Percentiles rank a stretch among this genome's conserved stretches.
These are phyloP conservation scores for Oreochromis spilurus DNA, from an alignment of 2,113 vertebrate genomes.

Conservation along the genomic window DNA sequence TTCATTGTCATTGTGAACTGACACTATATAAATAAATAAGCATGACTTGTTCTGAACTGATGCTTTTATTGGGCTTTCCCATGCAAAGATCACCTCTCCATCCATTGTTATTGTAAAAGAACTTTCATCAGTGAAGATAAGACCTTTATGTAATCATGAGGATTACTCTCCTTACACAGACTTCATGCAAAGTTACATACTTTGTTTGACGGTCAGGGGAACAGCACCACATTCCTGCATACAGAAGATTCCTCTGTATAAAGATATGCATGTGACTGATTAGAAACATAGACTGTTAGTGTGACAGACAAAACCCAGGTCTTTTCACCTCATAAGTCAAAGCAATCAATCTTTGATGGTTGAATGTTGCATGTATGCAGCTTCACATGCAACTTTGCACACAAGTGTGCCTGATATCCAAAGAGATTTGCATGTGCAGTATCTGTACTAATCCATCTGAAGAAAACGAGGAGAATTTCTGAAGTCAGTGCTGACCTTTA, in stretches of 20 bases:
- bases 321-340: conserved; percentile 2
- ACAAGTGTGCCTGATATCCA: neutral
- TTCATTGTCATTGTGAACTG: neutral
- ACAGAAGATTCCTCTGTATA: neutral
- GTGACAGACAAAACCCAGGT: conserved; percentile 31
- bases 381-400: neutral
- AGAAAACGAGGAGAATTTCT: neutral
- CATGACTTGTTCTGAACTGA: neutral
- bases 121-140: neutral
- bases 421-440: neutral
- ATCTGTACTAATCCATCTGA: neutral
- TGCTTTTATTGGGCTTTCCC: neutral
- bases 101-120: neutral
- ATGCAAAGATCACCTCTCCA: conserved; percentile 15
- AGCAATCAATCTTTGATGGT: neutral
- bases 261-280: conserved; percentile 22
- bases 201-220: neutral
- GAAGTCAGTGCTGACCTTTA: neutral
- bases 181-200: neutral
- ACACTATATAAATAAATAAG: neutral
- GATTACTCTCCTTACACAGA: neutral
- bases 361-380: neutral
- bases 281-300: conserved; percentile 7
- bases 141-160: neutral
- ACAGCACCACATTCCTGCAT: conserved; percentile 13